Conservation (phyloP, 2,113 vertebrate genomes). For the Scophthalmus maximus region DNA sequence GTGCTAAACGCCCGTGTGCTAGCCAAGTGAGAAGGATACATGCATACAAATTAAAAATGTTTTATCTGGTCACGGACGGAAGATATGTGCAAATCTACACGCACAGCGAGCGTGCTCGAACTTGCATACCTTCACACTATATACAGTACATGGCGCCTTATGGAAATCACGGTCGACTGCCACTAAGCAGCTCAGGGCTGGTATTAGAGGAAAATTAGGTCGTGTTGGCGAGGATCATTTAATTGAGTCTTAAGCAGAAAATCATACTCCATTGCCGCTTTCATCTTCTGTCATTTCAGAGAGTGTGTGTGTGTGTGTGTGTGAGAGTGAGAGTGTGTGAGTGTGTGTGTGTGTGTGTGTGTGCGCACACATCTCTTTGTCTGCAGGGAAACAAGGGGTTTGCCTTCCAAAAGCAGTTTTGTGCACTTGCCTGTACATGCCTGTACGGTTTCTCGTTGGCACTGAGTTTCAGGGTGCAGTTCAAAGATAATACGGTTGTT, state of each 20-base stretch:
- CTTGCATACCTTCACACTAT: slow-evolving; percentile 37
- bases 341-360: neutral
- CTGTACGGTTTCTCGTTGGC: slow-evolving; percentile 42
- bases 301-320: neutral
- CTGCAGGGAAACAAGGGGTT: slow-evolving; percentile 45
- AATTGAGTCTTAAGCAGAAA: slow-evolving; percentile 71
- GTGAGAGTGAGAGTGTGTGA: slow-evolving; percentile 1
- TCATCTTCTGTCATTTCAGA: slow-evolving; percentile 60
- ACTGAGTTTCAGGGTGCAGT: slow-evolving; percentile 46
- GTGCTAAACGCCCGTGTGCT: neutral
- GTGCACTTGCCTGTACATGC: slow-evolving; percentile 56
- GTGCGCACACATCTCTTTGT: slow-evolving; percentile 48
- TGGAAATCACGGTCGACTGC: slow-evolving; percentile 60
- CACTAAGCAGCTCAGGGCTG: slow-evolving; percentile 59
- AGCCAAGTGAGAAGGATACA: neutral
- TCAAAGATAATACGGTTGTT: slow-evolving; percentile 48
- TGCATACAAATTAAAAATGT: neutral
- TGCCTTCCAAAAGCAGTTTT: slow-evolving; percentile 55
- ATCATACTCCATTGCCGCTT: slow-evolving; percentile 54
- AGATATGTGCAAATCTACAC: slow-evolving; percentile 15
- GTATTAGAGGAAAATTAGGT: slow-evolving; percentile 76
- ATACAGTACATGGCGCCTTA: slow-evolving; percentile 43
- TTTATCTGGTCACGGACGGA: slow-evolving; percentile 2
- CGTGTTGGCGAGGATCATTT: slow-evolving; percentile 60
- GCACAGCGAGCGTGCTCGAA: neutral